Conservation (phyloP, 2,888 invertebrate genomes). For the Tipula lateralis region DNA sequence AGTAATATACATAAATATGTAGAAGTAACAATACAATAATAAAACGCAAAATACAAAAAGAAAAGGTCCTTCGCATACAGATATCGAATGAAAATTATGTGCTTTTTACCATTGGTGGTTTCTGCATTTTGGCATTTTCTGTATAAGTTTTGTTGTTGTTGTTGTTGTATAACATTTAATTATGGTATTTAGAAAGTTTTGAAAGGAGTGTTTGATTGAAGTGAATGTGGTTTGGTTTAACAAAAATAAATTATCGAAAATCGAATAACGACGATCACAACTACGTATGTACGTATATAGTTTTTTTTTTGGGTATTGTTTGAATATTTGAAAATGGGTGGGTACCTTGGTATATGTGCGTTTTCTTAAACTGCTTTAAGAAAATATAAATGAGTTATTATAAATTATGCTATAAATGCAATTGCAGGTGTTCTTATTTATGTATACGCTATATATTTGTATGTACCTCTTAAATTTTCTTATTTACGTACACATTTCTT, state of each 20-base stretch:
- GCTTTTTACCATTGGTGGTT: neutral
- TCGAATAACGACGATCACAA: neutral
- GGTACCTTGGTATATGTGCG: neutral
- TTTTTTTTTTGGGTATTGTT: neutral
- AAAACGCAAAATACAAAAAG: neutral
- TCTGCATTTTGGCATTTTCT: neutral
- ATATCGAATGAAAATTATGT: neutral
- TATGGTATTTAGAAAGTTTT: constrained; percentile 24
- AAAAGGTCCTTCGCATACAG: neutral
- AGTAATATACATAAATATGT: neutral
- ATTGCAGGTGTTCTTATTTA: constrained; percentile 1
- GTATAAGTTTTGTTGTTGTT: neutral
- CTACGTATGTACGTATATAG: neutral
- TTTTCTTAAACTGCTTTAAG: neutral
- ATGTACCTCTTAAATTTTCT: neutral
- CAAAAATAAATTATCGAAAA: neutral
- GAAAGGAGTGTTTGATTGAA: constrained; percentile 24
- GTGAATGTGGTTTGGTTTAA: neutral
- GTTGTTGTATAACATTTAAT: neutral
- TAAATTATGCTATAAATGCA: constrained; percentile 5
- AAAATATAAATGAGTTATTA: neutral
- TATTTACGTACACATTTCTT: neutral
- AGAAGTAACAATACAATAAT: neutral
- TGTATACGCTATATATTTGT: neutral
- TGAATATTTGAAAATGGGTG: constrained; percentile 24